phyloP scores from a whole-genome alignment of 1,140 invertebrate genomes.

The Pinna nobilis region DNA sequence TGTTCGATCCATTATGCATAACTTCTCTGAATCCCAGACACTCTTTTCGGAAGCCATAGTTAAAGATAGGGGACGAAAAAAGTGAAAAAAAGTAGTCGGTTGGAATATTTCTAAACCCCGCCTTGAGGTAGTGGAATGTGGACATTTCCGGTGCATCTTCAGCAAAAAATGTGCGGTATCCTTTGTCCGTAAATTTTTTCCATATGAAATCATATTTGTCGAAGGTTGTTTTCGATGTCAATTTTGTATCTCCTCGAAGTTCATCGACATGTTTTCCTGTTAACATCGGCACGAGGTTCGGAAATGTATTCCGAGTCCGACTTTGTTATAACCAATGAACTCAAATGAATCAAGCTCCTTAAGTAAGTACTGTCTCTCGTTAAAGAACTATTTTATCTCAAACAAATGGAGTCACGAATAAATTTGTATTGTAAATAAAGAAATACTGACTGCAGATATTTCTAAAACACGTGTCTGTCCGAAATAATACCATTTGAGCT shows the following conservation, averaged over 20 bases:
- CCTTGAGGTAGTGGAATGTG: slow-evolving; percentile 75
- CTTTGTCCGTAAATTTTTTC: slow-evolving; percentile 74
- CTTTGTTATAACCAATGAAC: slow-evolving; percentile 70
- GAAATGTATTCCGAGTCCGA: slow-evolving; percentile 73
- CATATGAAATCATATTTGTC: slow-evolving; percentile 76
- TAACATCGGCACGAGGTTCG: slow-evolving; percentile 72
- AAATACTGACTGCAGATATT: too few species aligned
- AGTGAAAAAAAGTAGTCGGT: slow-evolving; percentile 76
- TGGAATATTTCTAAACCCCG: slow-evolving; percentile 74
- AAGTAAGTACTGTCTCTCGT: slow-evolving; percentile 78
- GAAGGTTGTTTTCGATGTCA: slow-evolving; percentile 60
- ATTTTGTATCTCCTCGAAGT: slow-evolving; percentile 68
- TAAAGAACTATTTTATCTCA: too few species aligned
- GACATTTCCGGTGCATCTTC: slow-evolving; percentile 76
- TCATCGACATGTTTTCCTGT: slow-evolving; percentile 69
- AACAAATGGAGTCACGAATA: too few species aligned
- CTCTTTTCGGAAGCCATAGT: slow-evolving; percentile 67
- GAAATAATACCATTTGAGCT: too few species aligned
- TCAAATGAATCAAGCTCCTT: slow-evolving; percentile 63
- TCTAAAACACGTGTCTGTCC: too few species aligned
- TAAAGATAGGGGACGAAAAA: slow-evolving; percentile 72
- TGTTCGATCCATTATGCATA: slow-evolving; percentile 44
- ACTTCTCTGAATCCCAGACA: slow-evolving; percentile 54
- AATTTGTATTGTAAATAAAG: too few species aligned
- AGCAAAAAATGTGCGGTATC: slow-evolving; percentile 76